Evolutionary conservation across 2,888 invertebrate genomes (phyloP), one percentile per base, ranked within the genome.

Genomic region (Aphodius sticticus): DNA sequence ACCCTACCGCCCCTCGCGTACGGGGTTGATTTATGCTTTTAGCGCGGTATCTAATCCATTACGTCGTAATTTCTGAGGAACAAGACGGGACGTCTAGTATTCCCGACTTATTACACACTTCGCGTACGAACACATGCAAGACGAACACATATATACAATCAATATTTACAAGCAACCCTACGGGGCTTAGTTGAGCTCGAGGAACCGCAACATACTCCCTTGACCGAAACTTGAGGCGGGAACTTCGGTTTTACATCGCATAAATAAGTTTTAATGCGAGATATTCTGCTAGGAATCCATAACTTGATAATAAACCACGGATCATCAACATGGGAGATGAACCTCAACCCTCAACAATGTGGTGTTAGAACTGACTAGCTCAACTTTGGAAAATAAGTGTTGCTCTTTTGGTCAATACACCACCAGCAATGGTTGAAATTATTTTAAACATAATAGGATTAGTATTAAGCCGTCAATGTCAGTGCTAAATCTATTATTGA

Each of bases 191-290:
- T 53, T 53, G 53, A 53, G 53, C 53, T 53, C 12, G 53, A 26
- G 26, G 4, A 53, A 53, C 53, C 53, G 53, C 53, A 53, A 53
- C 53, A 53, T 12, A 53, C 12, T 53, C 53, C 53, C 53, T 53
- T 53, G 53, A 53, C 53, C 53, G 53, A 53, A 53, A 53, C 53
- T 53, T 53, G 53, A 5, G 53, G 53, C 53, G 12, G 53, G 53
- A 53, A 53, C 53, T 53, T 53, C 53, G 53, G 53, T 53, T 53
- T 53, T 53, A 53, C 53, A 53, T 53, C 53, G 53, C 53, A 53
- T 53, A 53, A 53, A 53, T 53, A 53, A 53, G 53, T 53, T 53
- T 12, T 53, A 53, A 53, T 53, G 53, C 53, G 53, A 53, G 53
- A 12, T 7, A 53, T 7, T 53, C 12, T 5, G 12, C 9, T 12